phyloP scores from a whole-genome alignment of 2,113 vertebrate species.

The Myotis davidii region DNA sequence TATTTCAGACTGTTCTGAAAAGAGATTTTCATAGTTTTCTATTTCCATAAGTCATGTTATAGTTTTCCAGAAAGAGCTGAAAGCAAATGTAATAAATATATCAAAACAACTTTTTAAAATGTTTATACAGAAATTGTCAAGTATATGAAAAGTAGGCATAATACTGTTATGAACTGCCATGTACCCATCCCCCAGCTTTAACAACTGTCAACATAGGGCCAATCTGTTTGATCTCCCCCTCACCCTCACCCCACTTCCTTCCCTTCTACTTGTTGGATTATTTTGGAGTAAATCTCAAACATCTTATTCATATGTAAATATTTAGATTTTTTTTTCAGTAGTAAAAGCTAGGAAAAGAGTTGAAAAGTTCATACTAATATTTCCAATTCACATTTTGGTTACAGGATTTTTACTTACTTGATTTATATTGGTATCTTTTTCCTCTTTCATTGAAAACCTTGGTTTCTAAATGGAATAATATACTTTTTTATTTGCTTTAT shows the following conservation, averaged over 20 bases:
- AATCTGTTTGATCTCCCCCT: not conserved
- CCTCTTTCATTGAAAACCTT: not conserved
- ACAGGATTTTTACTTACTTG: not conserved
- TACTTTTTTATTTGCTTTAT: slow-evolving; percentile 13
- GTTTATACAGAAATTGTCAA: slow-evolving; percentile 23
- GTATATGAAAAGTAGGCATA: not conserved
- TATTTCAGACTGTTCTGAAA: slow-evolving; percentile 31
- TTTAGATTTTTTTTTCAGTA: not conserved
- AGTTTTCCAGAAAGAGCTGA: slow-evolving; percentile 40
- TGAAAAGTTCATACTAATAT: not conserved
- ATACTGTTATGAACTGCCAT: not conserved
- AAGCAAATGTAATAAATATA: slow-evolving; percentile 23
- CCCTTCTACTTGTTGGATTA: not conserved
- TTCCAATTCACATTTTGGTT: not conserved
- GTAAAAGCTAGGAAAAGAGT: not conserved
- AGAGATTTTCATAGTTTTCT: slow-evolving; percentile 22
- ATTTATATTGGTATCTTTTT: not conserved
- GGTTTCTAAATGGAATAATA: not conserved
- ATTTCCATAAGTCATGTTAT: slow-evolving; percentile 27
- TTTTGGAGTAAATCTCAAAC: not conserved
- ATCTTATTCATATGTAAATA: not conserved
- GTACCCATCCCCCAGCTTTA: not conserved
- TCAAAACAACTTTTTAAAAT: not conserved
- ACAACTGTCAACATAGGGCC: not conserved
- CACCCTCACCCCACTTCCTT: fast-evolving